Percentiles rank a stretch among this genome's conserved stretches.
phyloP scores from a whole-genome alignment of 2,888 invertebrate genomes.

The Scaeva pyrastri region DNA sequence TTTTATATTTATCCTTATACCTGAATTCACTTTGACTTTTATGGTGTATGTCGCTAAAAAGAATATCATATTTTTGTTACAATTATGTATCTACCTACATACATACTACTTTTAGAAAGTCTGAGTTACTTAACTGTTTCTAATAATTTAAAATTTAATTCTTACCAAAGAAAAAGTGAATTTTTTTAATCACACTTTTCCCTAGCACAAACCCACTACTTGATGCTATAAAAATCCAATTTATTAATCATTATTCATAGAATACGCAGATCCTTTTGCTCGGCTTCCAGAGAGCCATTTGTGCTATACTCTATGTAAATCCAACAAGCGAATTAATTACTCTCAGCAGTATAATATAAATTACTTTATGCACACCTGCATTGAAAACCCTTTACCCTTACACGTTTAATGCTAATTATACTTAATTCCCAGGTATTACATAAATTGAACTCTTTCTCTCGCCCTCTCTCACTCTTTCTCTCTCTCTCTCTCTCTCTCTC shows the following conservation, averaged over 20 bases:
- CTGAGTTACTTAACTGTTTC: background rate
- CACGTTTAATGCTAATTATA: conserved; percentile 74
- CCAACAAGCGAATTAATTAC: conserved; percentile 71
- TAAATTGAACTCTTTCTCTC: conserved; percentile 64
- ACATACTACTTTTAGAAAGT: too few species aligned
- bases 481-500: background rate
- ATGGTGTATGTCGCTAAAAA: too few species aligned
- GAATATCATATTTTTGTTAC: too few species aligned
- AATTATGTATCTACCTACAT: too few species aligned
- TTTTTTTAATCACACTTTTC: conserved; percentile 24
- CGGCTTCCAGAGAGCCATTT: conserved; percentile 21
- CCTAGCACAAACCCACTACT: conserved; percentile 8
- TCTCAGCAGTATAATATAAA: conserved; percentile 74
- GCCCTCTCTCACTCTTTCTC: background rate
- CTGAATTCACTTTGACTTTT: too few species aligned
- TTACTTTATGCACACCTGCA: conserved; percentile 75
- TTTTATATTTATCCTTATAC: too few species aligned
- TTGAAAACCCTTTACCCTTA: conserved; percentile 58
- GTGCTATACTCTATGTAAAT: conserved; percentile 44
- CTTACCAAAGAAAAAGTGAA: background rate
- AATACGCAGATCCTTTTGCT: conserved; percentile 4
- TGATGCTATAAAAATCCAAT: conserved; percentile 35
- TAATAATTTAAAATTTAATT: background rate
- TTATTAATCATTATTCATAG: conserved; percentile 54
- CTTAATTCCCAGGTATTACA: conserved; percentile 71